These are phyloP conservation scores for Xenentodon cancila DNA, from an alignment of 2,797 vertebrate species.

Conservation along the genomic window DNA sequence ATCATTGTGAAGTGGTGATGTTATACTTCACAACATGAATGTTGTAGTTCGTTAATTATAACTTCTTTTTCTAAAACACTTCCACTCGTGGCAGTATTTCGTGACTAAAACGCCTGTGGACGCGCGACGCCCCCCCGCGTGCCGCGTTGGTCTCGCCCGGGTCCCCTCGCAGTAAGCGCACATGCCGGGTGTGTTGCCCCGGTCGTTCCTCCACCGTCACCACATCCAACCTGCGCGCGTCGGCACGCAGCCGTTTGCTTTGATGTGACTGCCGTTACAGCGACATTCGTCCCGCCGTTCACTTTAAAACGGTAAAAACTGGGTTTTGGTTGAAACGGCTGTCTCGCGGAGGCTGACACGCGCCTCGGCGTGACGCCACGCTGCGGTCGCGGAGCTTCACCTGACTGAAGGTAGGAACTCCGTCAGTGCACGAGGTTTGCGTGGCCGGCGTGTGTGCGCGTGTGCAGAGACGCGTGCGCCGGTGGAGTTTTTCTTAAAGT, in stretches of 20 bases:
- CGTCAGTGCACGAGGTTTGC: too few relatives aligned
- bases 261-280: not conserved
- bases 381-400: constrained; percentile 3
- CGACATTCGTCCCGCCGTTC: too few relatives aligned
- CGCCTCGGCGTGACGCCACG: constrained; percentile 27
- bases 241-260: not conserved
- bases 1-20: not conserved
- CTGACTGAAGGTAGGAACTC: constrained; percentile 8
- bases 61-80: too few relatives aligned
- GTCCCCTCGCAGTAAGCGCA: constrained; percentile 44
- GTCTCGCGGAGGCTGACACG: constrained; percentile 8
- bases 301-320: too few relatives aligned
- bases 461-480: too few relatives aligned
- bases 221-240: fast-evolving
- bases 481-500: too few relatives aligned
- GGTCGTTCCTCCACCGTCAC: not conserved
- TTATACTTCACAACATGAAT: fast-evolving
- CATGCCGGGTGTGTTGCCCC: constrained; percentile 61
- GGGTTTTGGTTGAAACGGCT: too few relatives aligned
- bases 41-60: fast-evolving
- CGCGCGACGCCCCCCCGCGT: not conserved
- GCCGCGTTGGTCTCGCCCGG: constrained; percentile 43
- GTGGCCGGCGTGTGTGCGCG: too few relatives aligned
- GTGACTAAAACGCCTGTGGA: fast-evolving
- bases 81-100: too few relatives aligned